Conservation (phyloP, 2,888 invertebrate species). For the Artemia sp. region DNA sequence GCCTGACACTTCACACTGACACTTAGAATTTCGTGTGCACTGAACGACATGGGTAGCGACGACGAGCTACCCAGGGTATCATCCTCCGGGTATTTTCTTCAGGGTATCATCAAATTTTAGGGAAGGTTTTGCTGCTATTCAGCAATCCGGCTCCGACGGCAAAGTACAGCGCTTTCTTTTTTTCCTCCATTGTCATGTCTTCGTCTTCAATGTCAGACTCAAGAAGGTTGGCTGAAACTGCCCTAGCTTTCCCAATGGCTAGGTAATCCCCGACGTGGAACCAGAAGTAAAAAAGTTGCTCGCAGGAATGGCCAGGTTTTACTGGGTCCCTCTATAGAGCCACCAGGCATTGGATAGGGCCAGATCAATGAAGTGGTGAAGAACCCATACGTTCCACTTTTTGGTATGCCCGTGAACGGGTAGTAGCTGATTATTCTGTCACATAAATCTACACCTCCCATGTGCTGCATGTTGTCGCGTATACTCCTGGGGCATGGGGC, state of each 20-base stretch:
- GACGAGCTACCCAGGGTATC: too few relatives aligned
- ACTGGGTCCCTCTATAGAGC: slow-evolving; percentile 20
- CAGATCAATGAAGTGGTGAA: slow-evolving; percentile 24
- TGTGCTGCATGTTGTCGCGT: slow-evolving; percentile 23
- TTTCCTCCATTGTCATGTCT: not conserved
- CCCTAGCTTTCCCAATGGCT: not conserved
- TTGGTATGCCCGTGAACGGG: slow-evolving; percentile 17
- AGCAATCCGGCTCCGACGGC: not conserved
- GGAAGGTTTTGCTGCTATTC: not conserved
- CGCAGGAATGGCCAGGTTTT: not conserved
- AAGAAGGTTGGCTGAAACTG: slow-evolving; percentile 9
- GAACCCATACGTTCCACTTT: slow-evolving; percentile 23
- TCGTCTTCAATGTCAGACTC: slow-evolving; percentile 1
- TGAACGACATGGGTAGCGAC: slow-evolving; percentile 2
- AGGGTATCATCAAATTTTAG: not conserved
- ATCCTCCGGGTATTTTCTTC: not conserved
- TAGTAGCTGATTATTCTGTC: slow-evolving; percentile 22
- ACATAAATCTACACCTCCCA: slow-evolving; percentile 24
- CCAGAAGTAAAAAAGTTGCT: slow-evolving; percentile 1
- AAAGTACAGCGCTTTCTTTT: not conserved
- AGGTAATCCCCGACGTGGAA: slow-evolving; percentile 5
- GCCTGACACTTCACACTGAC: not conserved
- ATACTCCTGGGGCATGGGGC: slow-evolving; percentile 23
- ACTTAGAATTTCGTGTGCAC: not conserved
- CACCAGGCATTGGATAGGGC: slow-evolving; percentile 23